phyloP scores from a whole-genome alignment of 2,113 vertebrate genomes.

The Anseranas semipalmata region DNA sequence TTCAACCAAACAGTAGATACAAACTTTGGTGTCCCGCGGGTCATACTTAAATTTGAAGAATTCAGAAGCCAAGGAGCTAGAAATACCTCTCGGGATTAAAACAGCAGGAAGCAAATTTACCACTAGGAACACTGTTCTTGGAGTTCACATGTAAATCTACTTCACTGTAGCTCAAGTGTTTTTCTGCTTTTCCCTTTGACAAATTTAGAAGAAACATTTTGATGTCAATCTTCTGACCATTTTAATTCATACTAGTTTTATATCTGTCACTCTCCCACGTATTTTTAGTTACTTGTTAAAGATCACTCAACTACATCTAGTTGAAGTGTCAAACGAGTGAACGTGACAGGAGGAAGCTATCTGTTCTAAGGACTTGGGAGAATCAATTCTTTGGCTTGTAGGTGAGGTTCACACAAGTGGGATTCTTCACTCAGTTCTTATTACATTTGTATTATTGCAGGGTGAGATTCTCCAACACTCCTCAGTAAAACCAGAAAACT shows the following conservation, averaged over 20 bases:
- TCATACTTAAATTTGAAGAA: background rate
- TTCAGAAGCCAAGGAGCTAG: background rate
- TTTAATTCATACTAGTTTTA: slow-evolving; percentile 23
- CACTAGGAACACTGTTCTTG: background rate
- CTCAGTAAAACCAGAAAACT: background rate
- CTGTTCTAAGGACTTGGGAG: background rate
- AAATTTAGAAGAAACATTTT: background rate
- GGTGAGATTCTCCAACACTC: background rate
- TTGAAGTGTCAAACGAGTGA: background rate
- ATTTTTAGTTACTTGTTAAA: slow-evolving; percentile 38
- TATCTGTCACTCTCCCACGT: background rate
- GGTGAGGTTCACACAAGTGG: background rate
- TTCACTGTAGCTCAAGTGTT: background rate
- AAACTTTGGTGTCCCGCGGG: background rate
- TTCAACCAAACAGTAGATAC: background rate
- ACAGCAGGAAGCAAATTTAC: background rate
- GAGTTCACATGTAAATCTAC: background rate
- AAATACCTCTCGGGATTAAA: background rate
- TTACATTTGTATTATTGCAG: background rate
- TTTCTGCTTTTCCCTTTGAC: background rate
- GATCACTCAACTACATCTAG: background rate
- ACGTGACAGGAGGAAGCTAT: background rate
- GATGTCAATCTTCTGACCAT: background rate
- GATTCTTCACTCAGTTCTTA: background rate
- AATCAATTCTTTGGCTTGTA: background rate